These are phyloP conservation scores for Leucophora obtusa DNA, from an alignment of 2,888 invertebrate species.

Conservation along the genomic window DNA sequence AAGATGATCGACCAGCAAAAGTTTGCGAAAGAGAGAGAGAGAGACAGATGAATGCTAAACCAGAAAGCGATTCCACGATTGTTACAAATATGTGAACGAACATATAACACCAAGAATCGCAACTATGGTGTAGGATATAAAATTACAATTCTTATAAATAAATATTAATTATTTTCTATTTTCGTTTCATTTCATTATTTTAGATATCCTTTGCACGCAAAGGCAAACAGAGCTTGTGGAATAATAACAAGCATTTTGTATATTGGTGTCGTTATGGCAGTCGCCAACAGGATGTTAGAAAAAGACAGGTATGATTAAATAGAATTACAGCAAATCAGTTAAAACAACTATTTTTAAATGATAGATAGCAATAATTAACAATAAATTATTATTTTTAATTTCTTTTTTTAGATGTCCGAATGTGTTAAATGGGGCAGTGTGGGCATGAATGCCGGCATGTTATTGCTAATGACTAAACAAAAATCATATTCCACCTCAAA, in stretches of 20 bases:
- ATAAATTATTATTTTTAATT: not conserved
- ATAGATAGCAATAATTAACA: no score
- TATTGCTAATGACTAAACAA: constrained; percentile 81
- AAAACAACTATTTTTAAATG: not conserved
- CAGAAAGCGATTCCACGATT: constrained; percentile 10
- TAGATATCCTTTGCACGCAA: constrained; percentile 78
- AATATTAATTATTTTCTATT: constrained; percentile 25
- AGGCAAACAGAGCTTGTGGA: constrained; percentile 77
- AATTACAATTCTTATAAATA: constrained; percentile 22
- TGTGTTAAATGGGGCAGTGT: constrained; percentile 86
- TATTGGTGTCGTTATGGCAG: constrained; percentile 86
- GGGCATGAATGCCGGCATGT: constrained; percentile 85
- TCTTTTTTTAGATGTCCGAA: constrained; percentile 83
- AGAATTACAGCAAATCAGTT: not conserved
- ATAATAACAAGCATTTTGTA: constrained; percentile 83
- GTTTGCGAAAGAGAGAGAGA: no score
- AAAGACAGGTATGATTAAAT: constrained; percentile 82
- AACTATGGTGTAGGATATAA: constrained; percentile 54
- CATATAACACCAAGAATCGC: constrained; percentile 41
- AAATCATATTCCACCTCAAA: constrained; percentile 72
- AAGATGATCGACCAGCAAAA: not conserved
- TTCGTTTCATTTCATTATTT: constrained; percentile 30
- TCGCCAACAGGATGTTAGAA: constrained; percentile 83
- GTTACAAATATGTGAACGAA: constrained; percentile 13
- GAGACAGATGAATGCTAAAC: constrained; percentile 27